Percentiles rank a stretch among this genome's conserved stretches.
Evolutionary conservation across 2,888 invertebrate genomes (phyloP).

Genomic region (Dendrolimus pini): DNA sequence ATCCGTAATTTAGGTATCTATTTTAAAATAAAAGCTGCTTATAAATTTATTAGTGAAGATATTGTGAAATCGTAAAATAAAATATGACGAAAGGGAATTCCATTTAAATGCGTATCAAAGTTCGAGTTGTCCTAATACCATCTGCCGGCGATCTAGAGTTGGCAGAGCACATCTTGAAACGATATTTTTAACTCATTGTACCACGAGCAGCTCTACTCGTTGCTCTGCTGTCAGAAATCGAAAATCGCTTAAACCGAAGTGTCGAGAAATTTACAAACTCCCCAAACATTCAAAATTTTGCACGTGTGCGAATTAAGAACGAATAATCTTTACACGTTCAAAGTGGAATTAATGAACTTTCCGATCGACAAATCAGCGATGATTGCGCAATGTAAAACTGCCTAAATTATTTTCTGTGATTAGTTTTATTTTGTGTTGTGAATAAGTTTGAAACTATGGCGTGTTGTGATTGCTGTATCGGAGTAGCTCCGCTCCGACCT

Average conservation of each 20-base stretch:
- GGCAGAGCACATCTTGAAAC: conserved; percentile 74
- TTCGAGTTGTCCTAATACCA: conserved; percentile 61
- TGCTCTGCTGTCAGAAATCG: conserved; percentile 59
- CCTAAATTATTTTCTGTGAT: conserved; percentile 30
- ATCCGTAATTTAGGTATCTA: too few relatives aligned
- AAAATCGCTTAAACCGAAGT: conserved; percentile 56
- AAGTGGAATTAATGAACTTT: conserved; percentile 17
- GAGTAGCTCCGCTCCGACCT: conserved; percentile 82
- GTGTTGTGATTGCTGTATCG: conserved; percentile 81
- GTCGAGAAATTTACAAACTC: conserved; percentile 40
- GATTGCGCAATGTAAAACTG: conserved; percentile 53
- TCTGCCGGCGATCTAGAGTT: conserved; percentile 52
- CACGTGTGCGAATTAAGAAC: conserved; percentile 10
- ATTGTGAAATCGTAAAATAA: background rate
- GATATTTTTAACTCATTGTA: conserved; percentile 76
- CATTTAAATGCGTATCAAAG: conserved; percentile 50
- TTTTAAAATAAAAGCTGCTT: too few relatives aligned
- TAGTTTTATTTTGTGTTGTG: conserved; percentile 47
- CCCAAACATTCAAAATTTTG: conserved; percentile 25
- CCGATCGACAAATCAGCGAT: conserved; percentile 20
- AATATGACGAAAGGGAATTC: conserved; percentile 26
- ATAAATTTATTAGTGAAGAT: too few relatives aligned
- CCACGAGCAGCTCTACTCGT: conserved; percentile 60
- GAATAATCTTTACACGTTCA: conserved; percentile 25
- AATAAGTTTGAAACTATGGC: conserved; percentile 60